Percentiles rank a stretch among this genome's conserved stretches.
These are phyloP conservation scores for Tetramorium bicarinatum DNA, from an alignment of 2,888 invertebrate species.

Conservation along the genomic window DNA sequence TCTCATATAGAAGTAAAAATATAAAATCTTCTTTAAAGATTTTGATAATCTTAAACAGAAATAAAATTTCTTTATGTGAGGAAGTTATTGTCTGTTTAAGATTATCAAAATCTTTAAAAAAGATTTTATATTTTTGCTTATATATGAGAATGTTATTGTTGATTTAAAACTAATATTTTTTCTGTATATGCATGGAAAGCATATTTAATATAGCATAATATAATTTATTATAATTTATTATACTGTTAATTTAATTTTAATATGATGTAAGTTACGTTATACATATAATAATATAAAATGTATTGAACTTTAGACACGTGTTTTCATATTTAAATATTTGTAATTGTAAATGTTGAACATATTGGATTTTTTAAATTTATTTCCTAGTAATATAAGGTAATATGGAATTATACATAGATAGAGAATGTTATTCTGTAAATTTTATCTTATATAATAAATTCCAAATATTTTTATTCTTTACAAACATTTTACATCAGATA, in stretches of 20 bases:
- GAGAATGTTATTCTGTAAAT: background rate
- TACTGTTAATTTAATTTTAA: background rate
- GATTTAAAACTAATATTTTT: no score
- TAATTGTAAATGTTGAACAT: background rate
- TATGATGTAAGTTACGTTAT: background rate
- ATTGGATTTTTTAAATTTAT: conserved; percentile 1
- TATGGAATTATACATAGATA: background rate
- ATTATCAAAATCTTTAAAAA: no score
- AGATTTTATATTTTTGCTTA: no score
- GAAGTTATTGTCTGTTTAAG: no score
- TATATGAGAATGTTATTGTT: no score
- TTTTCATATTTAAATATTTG: background rate
- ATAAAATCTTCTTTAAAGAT: no score
- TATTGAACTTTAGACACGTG: background rate
- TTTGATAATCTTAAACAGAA: no score
- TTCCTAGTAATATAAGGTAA: background rate
- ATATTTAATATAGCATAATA: no score
- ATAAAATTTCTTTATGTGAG: no score
- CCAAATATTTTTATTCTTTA: background rate
- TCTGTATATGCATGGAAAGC: background rate
- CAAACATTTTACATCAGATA: background rate
- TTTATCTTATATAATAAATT: background rate
- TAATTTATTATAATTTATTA: no score
- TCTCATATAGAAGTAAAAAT: no score
- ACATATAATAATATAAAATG: background rate